A percentile compares a stretch with the other conserved stretches of the same genome.
These are phyloP conservation scores for Haliclona indistincta DNA, from an alignment of 37 sponge, comb jelly and placozoan genomes.

Conservation along the genomic window DNA sequence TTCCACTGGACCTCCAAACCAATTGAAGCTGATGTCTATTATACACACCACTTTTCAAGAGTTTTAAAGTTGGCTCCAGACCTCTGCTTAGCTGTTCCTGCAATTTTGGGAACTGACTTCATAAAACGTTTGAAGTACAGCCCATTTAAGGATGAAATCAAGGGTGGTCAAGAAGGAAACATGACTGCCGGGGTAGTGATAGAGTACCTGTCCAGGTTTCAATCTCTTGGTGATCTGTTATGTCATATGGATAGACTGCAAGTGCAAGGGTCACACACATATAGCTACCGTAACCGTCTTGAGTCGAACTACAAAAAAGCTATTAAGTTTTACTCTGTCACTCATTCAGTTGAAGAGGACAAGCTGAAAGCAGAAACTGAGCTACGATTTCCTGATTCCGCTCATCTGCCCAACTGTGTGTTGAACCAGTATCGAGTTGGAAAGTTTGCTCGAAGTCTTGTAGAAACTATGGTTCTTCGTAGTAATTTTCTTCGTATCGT, in stretches of 20 bases:
- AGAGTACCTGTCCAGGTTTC: too few relatives aligned
- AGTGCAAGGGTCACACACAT: too few relatives aligned
- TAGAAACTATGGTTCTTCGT: not conserved
- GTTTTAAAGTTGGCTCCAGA: conserved; percentile 14
- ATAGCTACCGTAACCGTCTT: not conserved
- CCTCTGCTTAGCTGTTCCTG: conserved; percentile 48
- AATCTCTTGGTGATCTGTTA: too few relatives aligned
- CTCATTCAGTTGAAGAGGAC: not conserved
- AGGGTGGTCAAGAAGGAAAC: too few relatives aligned
- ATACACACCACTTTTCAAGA: conserved; percentile 9
- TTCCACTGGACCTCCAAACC: conserved; percentile 47
- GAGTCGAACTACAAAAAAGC: not conserved
- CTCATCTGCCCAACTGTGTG: not conserved
- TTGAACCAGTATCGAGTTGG: not conserved
- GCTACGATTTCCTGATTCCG: not conserved
- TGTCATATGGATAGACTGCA: too few relatives aligned
- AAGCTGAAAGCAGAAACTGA: not conserved
- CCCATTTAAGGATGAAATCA: too few relatives aligned
- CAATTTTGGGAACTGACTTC: conserved; percentile 73
- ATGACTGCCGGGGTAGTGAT: too few relatives aligned
- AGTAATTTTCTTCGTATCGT: not conserved
- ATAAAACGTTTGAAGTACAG: not conserved
- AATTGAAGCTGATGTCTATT: conserved; percentile 48
- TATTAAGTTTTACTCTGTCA: not conserved
- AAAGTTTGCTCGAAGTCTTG: not conserved